Evolutionary conservation across 2,113 vertebrate genomes (phyloP).

Genomic region (Oryzias curvinotus): DNA sequence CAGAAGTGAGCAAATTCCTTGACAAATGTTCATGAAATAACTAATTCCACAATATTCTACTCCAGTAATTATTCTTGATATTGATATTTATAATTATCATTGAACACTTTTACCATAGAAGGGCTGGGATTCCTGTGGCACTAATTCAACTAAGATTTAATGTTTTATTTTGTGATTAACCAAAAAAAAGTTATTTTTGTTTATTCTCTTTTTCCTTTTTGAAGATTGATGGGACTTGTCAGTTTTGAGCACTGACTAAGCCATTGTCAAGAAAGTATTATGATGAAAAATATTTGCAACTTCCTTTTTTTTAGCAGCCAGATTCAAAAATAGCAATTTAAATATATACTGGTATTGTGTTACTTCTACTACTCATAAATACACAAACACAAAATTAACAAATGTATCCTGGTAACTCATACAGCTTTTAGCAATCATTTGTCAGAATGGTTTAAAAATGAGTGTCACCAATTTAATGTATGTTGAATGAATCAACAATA

Average conservation of each 20-base stretch:
- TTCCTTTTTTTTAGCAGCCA: neutral
- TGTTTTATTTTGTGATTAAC: neutral
- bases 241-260: neutral
- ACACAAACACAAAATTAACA: no score
- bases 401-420: no score
- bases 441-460: neutral
- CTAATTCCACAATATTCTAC: no score
- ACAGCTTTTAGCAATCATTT: neutral
- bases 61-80: no score
- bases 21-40: no score
- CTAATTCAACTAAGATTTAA: neutral
- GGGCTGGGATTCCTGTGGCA: neutral
- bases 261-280: neutral
- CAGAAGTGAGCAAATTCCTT: no score
- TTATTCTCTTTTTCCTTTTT: neutral
- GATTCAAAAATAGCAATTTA: slow-evolving; percentile 5
- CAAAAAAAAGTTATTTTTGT: neutral
- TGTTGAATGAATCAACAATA: slow-evolving; percentile 9
- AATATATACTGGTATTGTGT: neutral
- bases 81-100: neutral
- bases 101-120: slow-evolving; percentile 2
- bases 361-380: no score
- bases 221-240: neutral
- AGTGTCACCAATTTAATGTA: no score
- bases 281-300: neutral